These are phyloP conservation scores for Rhagoletis zephyria DNA, from an alignment of 1,140 invertebrate genomes.

Conservation along the genomic window DNA sequence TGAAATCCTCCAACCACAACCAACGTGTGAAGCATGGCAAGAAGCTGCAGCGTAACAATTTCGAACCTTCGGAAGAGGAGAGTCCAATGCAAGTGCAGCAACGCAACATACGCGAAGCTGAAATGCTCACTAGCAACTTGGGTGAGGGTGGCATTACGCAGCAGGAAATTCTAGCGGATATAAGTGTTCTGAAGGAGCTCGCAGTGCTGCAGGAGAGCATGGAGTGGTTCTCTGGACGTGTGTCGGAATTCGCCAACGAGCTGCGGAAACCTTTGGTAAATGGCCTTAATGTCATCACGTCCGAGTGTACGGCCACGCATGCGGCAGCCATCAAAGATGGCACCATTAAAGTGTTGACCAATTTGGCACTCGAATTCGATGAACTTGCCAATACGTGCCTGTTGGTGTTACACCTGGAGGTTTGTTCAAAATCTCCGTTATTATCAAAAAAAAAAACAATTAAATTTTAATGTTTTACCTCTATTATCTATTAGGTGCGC, in stretches of 20 bases:
- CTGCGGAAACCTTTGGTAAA: conserved; percentile 73
- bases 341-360: conserved; percentile 74
- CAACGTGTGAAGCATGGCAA: conserved; percentile 70
- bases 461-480: conserved; percentile 40
- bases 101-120: conserved; percentile 89
- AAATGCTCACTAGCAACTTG: conserved; percentile 90
- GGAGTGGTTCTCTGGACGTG: conserved; percentile 81
- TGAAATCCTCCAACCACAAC: conserved; percentile 77
- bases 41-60: conserved; percentile 66
- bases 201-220: conserved; percentile 93
- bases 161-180: conserved; percentile 87
- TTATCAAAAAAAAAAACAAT: neutral
- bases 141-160: conserved; percentile 87
- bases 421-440: conserved; percentile 63
- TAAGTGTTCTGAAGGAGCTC: conserved; percentile 84
- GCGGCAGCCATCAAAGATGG: conserved; percentile 69
- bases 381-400: conserved; percentile 92
- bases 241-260: conserved; percentile 75
- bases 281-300: conserved; percentile 61
- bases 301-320: conserved; percentile 63
- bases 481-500: conserved; percentile 76
- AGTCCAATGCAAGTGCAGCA: conserved; percentile 85
- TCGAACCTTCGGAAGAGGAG: conserved; percentile 78
- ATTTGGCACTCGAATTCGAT: conserved; percentile 86
- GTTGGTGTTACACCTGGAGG: conserved; percentile 92